A percentile compares a stretch with the other conserved stretches of the same genome.
Conservation (phyloP, 2,113 vertebrate genomes). For the Phyllostomus hastatus region DNA sequence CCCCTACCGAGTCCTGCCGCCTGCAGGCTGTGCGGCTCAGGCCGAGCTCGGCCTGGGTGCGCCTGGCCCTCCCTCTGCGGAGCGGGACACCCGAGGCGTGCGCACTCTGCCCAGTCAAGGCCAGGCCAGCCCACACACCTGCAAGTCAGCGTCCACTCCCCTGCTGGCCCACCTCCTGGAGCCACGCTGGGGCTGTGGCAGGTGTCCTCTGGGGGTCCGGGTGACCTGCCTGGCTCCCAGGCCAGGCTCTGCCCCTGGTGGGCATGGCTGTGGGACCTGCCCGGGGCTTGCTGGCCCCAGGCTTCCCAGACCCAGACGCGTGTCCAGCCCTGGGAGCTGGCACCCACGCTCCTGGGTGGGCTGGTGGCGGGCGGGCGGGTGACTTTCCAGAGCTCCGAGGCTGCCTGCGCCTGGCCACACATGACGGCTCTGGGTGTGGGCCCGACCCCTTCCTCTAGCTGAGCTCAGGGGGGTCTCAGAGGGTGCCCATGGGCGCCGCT, state of each 20-base stretch:
- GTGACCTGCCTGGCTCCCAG: too few relatives aligned
- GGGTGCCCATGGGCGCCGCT: fast-evolving
- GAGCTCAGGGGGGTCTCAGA: neutral
- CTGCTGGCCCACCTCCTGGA: fast-evolving
- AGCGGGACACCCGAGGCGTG: fast-evolving
- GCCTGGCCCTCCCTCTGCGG: too few relatives aligned
- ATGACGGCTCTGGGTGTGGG: neutral
- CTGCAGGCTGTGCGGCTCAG: fast-evolving
- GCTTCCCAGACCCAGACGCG: neutral
- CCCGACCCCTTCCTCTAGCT: neutral
- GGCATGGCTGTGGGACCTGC: neutral
- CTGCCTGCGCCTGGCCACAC: neutral
- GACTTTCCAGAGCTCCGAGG: neutral
- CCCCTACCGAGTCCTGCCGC: fast-evolving
- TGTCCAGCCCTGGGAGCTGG: neutral
- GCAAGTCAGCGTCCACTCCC: neutral
- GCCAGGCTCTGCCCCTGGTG: too few relatives aligned
- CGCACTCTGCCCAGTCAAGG: neutral
- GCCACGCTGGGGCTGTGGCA: fast-evolving
- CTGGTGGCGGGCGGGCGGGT: fast-evolving
- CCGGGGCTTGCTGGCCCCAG: fast-evolving
- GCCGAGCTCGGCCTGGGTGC: fast-evolving
- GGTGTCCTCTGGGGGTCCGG: neutral
- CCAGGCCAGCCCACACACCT: fast-evolving
- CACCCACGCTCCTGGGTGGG: fast-evolving